phyloP scores from a whole-genome alignment of 1,140 invertebrate genomes.

The Teleopsis dalmanni region DNA sequence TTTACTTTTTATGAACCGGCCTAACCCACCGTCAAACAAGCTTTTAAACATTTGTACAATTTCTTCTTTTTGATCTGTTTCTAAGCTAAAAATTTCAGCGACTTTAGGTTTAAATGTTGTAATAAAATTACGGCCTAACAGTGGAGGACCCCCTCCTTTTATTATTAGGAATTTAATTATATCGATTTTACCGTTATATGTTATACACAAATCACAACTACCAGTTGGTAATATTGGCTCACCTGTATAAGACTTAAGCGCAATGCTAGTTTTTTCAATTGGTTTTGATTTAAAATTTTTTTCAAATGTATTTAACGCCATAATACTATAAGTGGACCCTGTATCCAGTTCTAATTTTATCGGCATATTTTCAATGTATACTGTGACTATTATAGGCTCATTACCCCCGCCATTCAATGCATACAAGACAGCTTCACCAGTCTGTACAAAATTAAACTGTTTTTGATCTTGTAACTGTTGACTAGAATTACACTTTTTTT shows the following conservation, averaged over 20 bases:
- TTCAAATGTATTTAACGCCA: not conserved
- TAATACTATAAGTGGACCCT: conserved; percentile 1
- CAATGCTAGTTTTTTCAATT: not conserved
- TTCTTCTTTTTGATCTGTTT: not conserved
- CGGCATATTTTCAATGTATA: not conserved
- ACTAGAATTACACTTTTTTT: conserved; percentile 13
- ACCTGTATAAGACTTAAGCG: conserved; percentile 3
- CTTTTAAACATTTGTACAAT: not conserved
- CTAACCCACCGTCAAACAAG: conserved; percentile 8
- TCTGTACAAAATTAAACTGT: too few species aligned
- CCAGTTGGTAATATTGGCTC: not conserved
- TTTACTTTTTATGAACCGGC: conserved; percentile 3
- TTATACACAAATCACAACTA: not conserved
- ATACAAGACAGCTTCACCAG: conserved; percentile 1
- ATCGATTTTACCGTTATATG: not conserved
- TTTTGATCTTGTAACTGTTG: too few species aligned
- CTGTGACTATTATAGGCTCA: not conserved
- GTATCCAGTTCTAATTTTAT: conserved; percentile 4
- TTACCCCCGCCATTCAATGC: not conserved
- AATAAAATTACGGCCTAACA: conserved; percentile 17
- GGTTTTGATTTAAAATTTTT: not conserved
- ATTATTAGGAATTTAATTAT: conserved; percentile 19
- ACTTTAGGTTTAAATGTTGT: conserved; percentile 3
- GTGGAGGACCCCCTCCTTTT: conserved; percentile 18
- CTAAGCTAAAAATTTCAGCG: not conserved